Percentiles rank a stretch among this genome's conserved stretches.
Evolutionary conservation across 2,888 invertebrate species (phyloP).

Genomic region (Acanthosepion esculentum): DNA sequence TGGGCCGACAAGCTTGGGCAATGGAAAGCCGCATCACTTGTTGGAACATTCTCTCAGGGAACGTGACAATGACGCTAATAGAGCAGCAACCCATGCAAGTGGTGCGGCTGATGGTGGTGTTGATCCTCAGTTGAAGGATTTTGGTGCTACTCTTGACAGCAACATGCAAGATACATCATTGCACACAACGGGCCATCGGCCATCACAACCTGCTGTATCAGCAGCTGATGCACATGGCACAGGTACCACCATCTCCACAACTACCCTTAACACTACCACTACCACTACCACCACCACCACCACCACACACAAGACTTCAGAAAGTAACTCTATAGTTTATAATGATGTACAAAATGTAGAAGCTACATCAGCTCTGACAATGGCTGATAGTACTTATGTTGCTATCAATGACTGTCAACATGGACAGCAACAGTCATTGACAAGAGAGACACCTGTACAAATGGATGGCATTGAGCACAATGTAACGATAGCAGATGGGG

Average conservation of each 20-base stretch:
- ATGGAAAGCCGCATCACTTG: conserved; percentile 36
- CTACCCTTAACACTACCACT: not conserved
- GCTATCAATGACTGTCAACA: not conserved
- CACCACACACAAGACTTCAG: not conserved
- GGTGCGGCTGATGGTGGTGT: not conserved
- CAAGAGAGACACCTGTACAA: conserved; percentile 5
- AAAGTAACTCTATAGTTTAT: conserved; percentile 4
- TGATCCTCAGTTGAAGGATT: conserved; percentile 4
- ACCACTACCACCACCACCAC: not conserved
- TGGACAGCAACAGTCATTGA: conserved; percentile 11
- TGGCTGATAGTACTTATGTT: not conserved
- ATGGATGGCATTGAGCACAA: conserved; percentile 22
- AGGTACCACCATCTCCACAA: not conserved
- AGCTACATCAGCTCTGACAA: conserved; percentile 1
- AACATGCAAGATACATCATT: not conserved
- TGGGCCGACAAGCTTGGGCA: conserved; percentile 10
- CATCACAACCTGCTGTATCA: not conserved
- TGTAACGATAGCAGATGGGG: not conserved
- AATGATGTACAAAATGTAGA: not conserved
- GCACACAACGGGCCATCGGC: not conserved
- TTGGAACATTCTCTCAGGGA: conserved; percentile 47
- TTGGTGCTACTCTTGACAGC: not conserved
- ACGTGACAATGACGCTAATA: not conserved
- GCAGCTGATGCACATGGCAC: conserved; percentile 25
- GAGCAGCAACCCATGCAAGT: not conserved